Percentiles rank a stretch among this genome's conserved stretches.
These are phyloP conservation scores for Neogale vison DNA, from an alignment of 2,113 vertebrate species.

Conservation along the genomic window DNA sequence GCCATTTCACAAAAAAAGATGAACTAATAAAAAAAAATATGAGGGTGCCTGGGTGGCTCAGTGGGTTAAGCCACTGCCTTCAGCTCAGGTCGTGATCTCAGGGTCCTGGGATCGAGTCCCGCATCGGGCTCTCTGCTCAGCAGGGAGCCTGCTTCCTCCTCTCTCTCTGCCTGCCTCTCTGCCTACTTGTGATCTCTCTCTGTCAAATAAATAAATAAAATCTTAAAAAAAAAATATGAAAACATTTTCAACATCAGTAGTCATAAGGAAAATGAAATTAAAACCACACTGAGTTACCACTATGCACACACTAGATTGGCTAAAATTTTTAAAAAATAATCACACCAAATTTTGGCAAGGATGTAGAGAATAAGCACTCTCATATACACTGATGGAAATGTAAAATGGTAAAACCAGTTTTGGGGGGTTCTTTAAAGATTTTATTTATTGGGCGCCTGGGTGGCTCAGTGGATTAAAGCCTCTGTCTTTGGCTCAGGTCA, in stretches of 20 bases:
- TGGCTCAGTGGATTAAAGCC: no score
- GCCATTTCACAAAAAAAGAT: neutral
- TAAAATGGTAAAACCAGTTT: neutral
- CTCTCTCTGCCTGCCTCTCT: no score
- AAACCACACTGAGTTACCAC: neutral
- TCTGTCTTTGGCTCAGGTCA: no score
- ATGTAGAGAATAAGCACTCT: neutral
- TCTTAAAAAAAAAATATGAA: neutral
- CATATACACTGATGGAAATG: neutral
- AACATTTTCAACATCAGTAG: neutral
- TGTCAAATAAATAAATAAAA: no score
- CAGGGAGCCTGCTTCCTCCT: no score
- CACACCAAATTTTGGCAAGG: neutral
- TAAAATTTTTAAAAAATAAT: slow-evolving; percentile 17
- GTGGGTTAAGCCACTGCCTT: no score
- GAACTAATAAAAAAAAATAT: neutral
- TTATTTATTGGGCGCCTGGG: neutral
- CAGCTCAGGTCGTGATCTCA: no score
- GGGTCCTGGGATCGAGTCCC: no score
- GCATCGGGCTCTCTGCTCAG: no score
- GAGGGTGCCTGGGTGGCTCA: no score
- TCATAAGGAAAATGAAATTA: neutral
- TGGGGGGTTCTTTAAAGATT: neutral
- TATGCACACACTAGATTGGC: neutral
- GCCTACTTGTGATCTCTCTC: no score